Evolutionary conservation across 1,140 invertebrate species (phyloP).

Genomic region (Akabosia matsudoensis): DNA sequence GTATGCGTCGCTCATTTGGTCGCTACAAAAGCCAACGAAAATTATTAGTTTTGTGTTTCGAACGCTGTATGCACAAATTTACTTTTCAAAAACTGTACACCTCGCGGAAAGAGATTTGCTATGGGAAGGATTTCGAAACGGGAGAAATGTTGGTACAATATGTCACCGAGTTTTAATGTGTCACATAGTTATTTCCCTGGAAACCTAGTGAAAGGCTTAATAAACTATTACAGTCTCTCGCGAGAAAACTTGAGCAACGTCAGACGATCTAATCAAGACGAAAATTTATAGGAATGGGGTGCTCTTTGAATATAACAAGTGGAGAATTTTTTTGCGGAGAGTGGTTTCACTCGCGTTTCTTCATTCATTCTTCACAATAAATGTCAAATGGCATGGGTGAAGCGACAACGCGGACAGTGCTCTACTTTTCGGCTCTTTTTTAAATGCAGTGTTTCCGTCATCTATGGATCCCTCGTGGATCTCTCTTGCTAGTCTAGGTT

Average conservation of each 20-base stretch:
- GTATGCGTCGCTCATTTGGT: conserved; percentile 72
- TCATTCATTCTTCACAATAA: conserved; percentile 8
- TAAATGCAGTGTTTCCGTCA: neutral
- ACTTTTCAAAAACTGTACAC: neutral
- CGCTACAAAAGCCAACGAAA: conserved; percentile 53
- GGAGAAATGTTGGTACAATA: neutral
- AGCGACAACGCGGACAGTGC: neutral
- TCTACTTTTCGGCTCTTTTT: neutral
- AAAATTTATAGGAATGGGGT: neutral
- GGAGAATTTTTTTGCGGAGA: neutral
- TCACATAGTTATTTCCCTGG: neutral
- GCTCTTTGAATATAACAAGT: neutral
- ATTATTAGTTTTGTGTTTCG: neutral
- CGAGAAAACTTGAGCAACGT: neutral
- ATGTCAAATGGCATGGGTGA: neutral
- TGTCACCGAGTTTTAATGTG: neutral
- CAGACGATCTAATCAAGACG: neutral
- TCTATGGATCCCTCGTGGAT: too few relatives aligned
- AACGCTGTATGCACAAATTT: neutral
- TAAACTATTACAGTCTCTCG: conserved; percentile 4
- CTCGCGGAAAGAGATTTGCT: neutral
- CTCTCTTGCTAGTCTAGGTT: neutral
- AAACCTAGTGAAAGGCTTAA: neutral
- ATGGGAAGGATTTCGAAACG: neutral
- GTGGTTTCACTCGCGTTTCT: neutral